Evolutionary conservation across 2,888 invertebrate genomes (phyloP).

Genomic region (Cataglyphis altisquamis): DNA sequence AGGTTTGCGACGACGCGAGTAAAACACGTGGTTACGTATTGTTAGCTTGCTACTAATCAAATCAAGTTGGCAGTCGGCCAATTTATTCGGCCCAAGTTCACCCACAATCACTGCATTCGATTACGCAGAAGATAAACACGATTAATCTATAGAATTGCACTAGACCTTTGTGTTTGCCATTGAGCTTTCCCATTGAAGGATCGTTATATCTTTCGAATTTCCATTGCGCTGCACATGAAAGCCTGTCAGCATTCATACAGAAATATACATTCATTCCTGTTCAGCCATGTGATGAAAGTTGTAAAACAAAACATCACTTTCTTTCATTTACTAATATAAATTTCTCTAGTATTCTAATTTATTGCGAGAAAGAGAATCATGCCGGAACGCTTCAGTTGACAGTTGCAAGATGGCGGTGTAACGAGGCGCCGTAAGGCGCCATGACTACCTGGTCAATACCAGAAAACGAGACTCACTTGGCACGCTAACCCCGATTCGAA

Average conservation of each 20-base stretch:
- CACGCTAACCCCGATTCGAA: slow-evolving; percentile 82
- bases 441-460: slow-evolving; percentile 77
- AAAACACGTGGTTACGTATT: slow-evolving; percentile 59
- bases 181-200: not conserved
- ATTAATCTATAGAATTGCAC: slow-evolving; percentile 18
- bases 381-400: slow-evolving; percentile 52
- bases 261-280: not conserved
- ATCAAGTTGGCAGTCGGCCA: slow-evolving; percentile 69
- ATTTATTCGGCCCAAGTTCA: slow-evolving; percentile 44
- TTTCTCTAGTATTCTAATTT: slow-evolving; percentile 20
- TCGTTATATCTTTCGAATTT: not conserved
- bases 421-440: slow-evolving; percentile 57
- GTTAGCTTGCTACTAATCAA: slow-evolving; percentile 33
- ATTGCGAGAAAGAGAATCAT: not conserved
- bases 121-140: slow-evolving; percentile 41
- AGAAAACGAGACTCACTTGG: slow-evolving; percentile 76
- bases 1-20: slow-evolving; percentile 1
- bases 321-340: not conserved
- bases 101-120: slow-evolving; percentile 25
- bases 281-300: not conserved
- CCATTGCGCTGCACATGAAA: not conserved
- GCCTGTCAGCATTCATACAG: not conserved
- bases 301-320: not conserved
- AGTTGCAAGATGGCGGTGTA: slow-evolving; percentile 69
- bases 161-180: slow-evolving; percentile 16